Percentiles rank a stretch among this genome's conserved stretches.
Conservation (phyloP, 1,140 invertebrate species). For the Cotesia glomerata region DNA sequence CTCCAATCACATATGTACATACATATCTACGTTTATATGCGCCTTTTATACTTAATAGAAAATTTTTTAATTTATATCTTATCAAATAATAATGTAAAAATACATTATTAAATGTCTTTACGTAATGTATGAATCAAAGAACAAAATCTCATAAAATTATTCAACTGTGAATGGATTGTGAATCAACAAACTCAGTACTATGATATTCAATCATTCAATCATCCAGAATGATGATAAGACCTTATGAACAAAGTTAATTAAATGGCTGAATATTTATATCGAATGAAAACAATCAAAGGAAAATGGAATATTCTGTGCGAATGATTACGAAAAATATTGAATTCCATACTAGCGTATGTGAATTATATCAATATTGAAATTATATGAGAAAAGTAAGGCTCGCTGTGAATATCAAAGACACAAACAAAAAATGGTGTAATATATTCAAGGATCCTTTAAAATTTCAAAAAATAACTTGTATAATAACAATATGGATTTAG, state of each 20-base stretch:
- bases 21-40: too few species aligned
- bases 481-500: neutral
- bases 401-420: neutral
- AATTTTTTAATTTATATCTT: neutral
- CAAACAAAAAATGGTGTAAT: too few species aligned
- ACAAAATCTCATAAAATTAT: conserved; percentile 34
- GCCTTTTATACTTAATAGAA: too few species aligned
- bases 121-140: conserved; percentile 24
- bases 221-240: neutral
- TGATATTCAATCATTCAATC: neutral
- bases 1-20: too few species aligned
- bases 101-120: neutral
- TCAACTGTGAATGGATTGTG: conserved; percentile 24
- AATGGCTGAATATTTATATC: too few species aligned
- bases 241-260: too few species aligned
- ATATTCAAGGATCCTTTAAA: neutral
- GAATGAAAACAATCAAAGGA: too few species aligned
- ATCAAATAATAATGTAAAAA: neutral
- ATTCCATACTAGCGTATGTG: neutral
- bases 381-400: too few species aligned
- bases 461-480: neutral
- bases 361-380: too few species aligned
- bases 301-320: neutral
- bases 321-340: neutral
- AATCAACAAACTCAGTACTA: neutral